These are phyloP conservation scores for Lottia scabra DNA, from an alignment of 2,888 invertebrate species.

Conservation along the genomic window DNA sequence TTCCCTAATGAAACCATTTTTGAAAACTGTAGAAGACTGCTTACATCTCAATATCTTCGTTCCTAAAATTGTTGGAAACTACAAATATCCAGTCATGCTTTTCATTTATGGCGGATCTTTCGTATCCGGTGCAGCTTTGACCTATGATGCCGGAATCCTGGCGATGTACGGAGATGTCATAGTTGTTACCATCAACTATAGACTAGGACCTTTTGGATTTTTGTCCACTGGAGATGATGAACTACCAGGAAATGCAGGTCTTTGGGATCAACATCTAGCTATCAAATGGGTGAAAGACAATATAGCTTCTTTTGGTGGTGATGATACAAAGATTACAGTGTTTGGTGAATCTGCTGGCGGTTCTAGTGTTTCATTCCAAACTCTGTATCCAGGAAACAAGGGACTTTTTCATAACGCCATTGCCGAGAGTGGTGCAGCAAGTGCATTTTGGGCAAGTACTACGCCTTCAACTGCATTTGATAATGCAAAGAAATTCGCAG, in stretches of 20 bases:
- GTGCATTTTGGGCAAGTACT: neutral
- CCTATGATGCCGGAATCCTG: constrained; percentile 40
- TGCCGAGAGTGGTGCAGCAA: constrained; percentile 44
- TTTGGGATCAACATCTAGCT: constrained; percentile 51
- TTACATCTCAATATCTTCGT: constrained; percentile 45
- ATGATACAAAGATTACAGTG: constrained; percentile 40
- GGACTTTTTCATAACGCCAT: constrained; percentile 47
- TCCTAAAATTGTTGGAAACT: constrained; percentile 24
- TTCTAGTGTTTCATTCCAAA: constrained; percentile 37
- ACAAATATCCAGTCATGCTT: constrained; percentile 34
- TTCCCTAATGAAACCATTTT: constrained; percentile 13
- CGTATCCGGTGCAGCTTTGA: constrained; percentile 36
- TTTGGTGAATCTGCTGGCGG: constrained; percentile 53
- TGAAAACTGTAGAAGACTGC: constrained; percentile 44
- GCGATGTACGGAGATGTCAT: constrained; percentile 35
- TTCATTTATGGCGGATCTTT: constrained; percentile 45
- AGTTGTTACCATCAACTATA: constrained; percentile 47
- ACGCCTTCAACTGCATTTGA: neutral
- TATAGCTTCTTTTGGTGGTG: constrained; percentile 41
- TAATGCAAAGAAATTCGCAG: neutral
- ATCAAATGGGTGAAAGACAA: constrained; percentile 51
- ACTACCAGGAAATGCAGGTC: constrained; percentile 49
- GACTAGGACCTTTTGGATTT: constrained; percentile 49
- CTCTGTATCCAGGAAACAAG: constrained; percentile 37
- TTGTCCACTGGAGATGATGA: constrained; percentile 40